Conservation (phyloP, 2,888 invertebrate species). For the Nephrotoma guestfalica region DNA sequence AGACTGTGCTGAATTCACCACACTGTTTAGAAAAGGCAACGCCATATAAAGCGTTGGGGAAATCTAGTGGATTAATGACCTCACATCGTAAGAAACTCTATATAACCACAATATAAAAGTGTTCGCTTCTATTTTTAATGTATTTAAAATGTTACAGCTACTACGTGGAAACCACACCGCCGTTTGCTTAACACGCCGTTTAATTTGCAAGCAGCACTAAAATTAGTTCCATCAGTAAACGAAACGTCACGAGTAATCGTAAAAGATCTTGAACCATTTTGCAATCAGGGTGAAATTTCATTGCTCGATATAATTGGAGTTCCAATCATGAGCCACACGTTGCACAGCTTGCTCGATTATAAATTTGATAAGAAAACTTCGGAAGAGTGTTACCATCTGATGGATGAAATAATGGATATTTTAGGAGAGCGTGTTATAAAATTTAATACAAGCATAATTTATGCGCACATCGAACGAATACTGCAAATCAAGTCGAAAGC, state of each 20-base stretch:
- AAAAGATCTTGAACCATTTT: neutral
- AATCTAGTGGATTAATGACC: too few relatives aligned
- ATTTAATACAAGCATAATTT: neutral
- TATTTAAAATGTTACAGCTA: neutral
- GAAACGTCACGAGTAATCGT: neutral
- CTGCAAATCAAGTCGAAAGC: neutral
- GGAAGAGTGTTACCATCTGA: neutral
- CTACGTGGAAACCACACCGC: neutral
- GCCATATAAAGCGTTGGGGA: too few relatives aligned
- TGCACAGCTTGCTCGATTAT: neutral
- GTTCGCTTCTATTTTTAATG: neutral
- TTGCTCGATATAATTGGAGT: neutral
- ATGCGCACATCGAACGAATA: neutral
- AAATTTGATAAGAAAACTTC: neutral
- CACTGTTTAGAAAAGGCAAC: too few relatives aligned
- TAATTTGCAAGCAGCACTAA: neutral
- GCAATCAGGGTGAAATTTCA: neutral
- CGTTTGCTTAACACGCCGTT: neutral
- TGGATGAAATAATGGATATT: neutral
- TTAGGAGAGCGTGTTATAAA: neutral
- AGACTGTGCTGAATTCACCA: too few relatives aligned
- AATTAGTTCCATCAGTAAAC: neutral
- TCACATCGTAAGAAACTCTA: too few relatives aligned
- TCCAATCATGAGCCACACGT: neutral
- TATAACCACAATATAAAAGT: too few relatives aligned